Evolutionary conservation across 64 coral and sea anemone species (phyloP).

Genomic region (Montipora foliosa): DNA sequence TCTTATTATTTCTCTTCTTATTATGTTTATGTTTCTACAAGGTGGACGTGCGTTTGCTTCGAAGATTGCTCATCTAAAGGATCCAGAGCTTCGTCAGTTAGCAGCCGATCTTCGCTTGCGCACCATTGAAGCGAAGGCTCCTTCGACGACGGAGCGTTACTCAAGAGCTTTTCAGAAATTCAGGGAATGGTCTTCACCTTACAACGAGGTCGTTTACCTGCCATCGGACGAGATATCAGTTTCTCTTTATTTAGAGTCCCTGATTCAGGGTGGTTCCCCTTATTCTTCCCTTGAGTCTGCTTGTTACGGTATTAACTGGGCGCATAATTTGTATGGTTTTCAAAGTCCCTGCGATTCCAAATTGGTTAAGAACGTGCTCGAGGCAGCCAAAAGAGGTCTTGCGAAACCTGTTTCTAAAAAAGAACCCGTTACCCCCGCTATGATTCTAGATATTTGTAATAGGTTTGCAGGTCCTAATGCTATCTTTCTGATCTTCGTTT

Average conservation of each 20-base stretch:
- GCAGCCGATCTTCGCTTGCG: slow-evolving; percentile 22
- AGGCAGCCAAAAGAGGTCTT: slow-evolving; percentile 39
- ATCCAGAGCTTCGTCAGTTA: slow-evolving; percentile 42
- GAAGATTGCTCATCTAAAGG: not conserved
- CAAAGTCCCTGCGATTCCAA: slow-evolving; percentile 33
- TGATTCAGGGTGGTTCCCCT: no score
- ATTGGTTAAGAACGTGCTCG: slow-evolving; percentile 46
- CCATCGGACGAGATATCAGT: no score
- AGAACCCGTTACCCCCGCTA: slow-evolving; percentile 36
- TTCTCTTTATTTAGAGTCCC: no score
- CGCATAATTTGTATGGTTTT: slow-evolving; percentile 60
- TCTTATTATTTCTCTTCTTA: no score
- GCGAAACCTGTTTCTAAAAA: slow-evolving; percentile 49
- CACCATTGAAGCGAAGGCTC: not conserved
- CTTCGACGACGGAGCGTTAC: no score
- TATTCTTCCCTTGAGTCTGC: no score
- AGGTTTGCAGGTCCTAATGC: not conserved
- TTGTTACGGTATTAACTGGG: slow-evolving; percentile 55
- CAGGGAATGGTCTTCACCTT: no score
- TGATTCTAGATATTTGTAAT: slow-evolving; percentile 25
- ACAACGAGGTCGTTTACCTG: no score
- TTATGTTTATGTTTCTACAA: no score
- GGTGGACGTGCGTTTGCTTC: no score
- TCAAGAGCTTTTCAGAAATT: no score
- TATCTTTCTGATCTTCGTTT: not conserved